Base-by-base conservation (phyloP, 2,797 vertebrate species). In the Enteromius anoplus region DNA sequence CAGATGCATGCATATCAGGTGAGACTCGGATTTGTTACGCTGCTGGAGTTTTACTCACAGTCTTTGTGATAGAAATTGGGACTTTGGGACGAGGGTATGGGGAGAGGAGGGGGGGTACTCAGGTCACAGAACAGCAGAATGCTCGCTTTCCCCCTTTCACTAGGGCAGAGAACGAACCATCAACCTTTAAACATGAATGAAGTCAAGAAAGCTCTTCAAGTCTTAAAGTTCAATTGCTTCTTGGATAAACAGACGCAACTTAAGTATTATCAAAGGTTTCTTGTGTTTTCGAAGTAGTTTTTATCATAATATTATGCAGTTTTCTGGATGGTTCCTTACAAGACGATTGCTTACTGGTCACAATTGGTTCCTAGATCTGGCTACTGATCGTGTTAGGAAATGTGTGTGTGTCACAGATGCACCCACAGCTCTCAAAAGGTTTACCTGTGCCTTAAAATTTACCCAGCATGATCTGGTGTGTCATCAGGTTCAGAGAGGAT, bases 121-220 rank as follows among this genome's bases (percentile, higher is more conserved):
- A 95, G 91, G 93, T 91, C 89, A 94, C 91, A 92, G 90, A 90
- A 92, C 93, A 95, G 93, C 94, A 95, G 89, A 93, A 91, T 84
- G 90, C 91, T 91, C 88, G 90, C 87, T 92, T 92, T 87, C 87
- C 84, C 86, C 91, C 90, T 88, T 92, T 92, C 76, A 82, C 94
- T 95, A 90, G 26, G 88, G 88, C 80, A 91, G 89, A 95, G 80
- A 80, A 83, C 45, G 92, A 65, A 79, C 76, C 75, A 85, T 89
- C 72, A 87, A 79, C 3, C 60, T 58, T 40, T 40, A 75, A 73
- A 66, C 15, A 79, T 37, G 19, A 66, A 55, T 11, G 4, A 70
- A 53, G 83, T 72, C 77, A 66, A 84, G 83, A 79, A n/a, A 53
- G 45, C 7, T 75, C 32, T 75, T 58, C 32, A n/a, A 55, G 29